A percentile compares a stretch with the other conserved stretches of the same genome.
Evolutionary conservation across 2,797 vertebrate genomes (phyloP).

Genomic region (Alca torda): DNA sequence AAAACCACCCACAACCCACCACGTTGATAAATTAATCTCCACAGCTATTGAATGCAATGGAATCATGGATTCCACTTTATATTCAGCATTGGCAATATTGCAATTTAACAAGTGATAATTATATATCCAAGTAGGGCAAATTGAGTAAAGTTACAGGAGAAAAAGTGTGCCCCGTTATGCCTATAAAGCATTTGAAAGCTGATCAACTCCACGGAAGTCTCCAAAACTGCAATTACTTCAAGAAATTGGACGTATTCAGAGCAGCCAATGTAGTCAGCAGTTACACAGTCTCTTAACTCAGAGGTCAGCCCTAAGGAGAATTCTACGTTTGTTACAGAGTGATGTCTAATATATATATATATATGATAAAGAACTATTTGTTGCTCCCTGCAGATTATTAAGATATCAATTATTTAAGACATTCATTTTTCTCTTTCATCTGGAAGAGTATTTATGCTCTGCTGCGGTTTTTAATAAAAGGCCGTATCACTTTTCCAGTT

Average conservation of each 20-base stretch:
- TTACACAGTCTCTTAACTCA: background rate
- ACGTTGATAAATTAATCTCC: background rate
- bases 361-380: background rate
- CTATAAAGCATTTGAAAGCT: background rate
- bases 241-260: background rate
- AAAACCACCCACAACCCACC: background rate
- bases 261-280: background rate
- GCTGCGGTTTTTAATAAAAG: background rate
- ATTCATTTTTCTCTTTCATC: slow-evolving; percentile 25
- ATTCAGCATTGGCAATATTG: background rate
- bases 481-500: background rate
- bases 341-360: background rate
- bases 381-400: slow-evolving; percentile 3
- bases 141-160: background rate
- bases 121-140: background rate
- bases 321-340: background rate
- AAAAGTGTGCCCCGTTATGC: background rate
- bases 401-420: slow-evolving; percentile 4
- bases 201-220: background rate
- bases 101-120: background rate
- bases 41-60: background rate
- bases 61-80: background rate
- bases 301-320: background rate
- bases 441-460: background rate
- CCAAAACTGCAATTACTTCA: background rate